phyloP scores from a whole-genome alignment of 2,797 vertebrate genomes.

The Ataeniobius toweri region DNA sequence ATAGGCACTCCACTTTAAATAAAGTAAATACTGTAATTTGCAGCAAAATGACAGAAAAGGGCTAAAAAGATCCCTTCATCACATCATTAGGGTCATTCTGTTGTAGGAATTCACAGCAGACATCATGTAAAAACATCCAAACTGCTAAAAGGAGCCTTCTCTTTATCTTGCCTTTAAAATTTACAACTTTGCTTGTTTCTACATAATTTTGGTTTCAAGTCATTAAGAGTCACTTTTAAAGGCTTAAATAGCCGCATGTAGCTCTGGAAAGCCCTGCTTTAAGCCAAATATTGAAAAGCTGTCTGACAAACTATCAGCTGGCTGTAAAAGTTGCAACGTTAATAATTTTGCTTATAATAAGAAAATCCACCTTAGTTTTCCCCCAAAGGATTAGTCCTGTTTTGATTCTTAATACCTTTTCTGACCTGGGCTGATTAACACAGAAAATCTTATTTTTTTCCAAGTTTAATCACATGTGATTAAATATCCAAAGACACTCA shows the following conservation, averaged over 20 bases:
- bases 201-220: neutral
- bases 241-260: neutral
- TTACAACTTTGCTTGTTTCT: neutral
- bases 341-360: neutral
- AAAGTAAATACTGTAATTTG: neutral
- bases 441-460: no score
- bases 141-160: neutral
- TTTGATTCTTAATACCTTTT: no score
- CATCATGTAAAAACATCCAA: neutral
- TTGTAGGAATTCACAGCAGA: neutral
- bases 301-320: neutral
- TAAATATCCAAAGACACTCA: no score
- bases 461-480: no score
- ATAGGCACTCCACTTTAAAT: neutral
- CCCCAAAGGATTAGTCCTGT: neutral
- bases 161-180: neutral
- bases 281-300: neutral
- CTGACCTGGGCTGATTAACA: no score
- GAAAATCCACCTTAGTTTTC: neutral
- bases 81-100: no score
- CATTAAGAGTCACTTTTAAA: neutral
- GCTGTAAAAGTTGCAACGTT: neutral
- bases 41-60: neutral
- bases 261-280: neutral
- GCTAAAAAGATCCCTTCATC: neutral